Percentiles rank a stretch among this genome's conserved stretches.
Evolutionary conservation across 2,113 vertebrate species (phyloP).

Genomic region (Thermophis baileyi): DNA sequence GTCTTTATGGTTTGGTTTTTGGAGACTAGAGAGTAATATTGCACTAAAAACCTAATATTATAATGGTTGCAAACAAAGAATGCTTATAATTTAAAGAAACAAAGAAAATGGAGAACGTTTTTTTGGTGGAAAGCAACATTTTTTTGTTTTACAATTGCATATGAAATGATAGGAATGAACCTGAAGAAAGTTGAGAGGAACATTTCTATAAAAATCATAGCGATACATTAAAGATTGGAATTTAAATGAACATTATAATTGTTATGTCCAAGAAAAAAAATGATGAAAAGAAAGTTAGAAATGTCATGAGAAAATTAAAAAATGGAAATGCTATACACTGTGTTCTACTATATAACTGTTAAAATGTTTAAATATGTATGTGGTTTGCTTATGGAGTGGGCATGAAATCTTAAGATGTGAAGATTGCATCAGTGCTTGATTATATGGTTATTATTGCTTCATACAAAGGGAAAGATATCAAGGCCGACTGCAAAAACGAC

Average conservation of each 20-base stretch:
- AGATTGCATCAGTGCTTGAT: neutral
- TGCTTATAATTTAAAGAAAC: neutral
- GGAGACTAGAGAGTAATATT: neutral
- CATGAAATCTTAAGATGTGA: neutral
- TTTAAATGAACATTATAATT: neutral
- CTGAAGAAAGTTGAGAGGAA: neutral
- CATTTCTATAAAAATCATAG: neutral
- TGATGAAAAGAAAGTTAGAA: neutral
- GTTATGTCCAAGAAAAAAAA: neutral
- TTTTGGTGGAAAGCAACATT: neutral
- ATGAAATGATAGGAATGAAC: neutral
- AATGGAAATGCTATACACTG: neutral
- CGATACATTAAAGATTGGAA: neutral
- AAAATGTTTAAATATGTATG: neutral
- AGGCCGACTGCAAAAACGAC: neutral
- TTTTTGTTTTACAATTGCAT: neutral
- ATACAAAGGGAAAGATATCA: neutral
- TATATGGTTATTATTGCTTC: neutral
- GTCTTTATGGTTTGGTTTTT: neutral
- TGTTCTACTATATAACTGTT: neutral
- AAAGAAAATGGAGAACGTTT: neutral
- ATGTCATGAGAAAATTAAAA: neutral
- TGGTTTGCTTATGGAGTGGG: neutral
- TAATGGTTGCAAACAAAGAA: neutral
- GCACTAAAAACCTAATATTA: neutral